These are phyloP conservation scores for Podilymbus podiceps DNA, from an alignment of 2,113 vertebrate species.

Conservation along the genomic window DNA sequence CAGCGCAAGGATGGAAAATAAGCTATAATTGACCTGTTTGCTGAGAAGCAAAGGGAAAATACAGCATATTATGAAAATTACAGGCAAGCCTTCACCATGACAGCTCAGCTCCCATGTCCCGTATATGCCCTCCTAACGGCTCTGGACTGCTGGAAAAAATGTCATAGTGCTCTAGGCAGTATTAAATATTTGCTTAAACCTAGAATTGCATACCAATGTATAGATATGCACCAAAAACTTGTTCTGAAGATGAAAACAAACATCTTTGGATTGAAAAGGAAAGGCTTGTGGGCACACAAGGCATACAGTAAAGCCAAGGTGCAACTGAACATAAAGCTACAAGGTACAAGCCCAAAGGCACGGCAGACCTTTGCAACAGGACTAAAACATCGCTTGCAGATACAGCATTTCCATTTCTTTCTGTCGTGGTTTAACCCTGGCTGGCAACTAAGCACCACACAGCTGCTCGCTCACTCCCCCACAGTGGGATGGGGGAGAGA, in stretches of 20 bases:
- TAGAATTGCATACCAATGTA: background rate
- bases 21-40: constrained; percentile 30
- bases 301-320: background rate
- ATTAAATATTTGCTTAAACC: background rate
- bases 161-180: background rate
- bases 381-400: background rate
- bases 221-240: background rate
- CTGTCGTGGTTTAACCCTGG: background rate
- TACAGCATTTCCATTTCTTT: background rate
- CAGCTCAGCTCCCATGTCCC: background rate
- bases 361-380: background rate
- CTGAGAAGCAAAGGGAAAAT: constrained; percentile 16
- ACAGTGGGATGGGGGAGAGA: too few relatives aligned
- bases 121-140: background rate
- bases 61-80: constrained; percentile 54
- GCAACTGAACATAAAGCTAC: background rate
- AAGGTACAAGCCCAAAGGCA: background rate
- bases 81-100: constrained; percentile 27
- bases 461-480: too few relatives aligned
- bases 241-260: background rate
- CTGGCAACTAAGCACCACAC: too few relatives aligned
- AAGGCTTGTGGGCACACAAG: background rate
- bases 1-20: background rate
- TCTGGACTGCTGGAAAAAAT: background rate
- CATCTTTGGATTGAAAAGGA: background rate